phyloP scores from a whole-genome alignment of 2,888 invertebrate species.

The Cephus nigrinus region DNA sequence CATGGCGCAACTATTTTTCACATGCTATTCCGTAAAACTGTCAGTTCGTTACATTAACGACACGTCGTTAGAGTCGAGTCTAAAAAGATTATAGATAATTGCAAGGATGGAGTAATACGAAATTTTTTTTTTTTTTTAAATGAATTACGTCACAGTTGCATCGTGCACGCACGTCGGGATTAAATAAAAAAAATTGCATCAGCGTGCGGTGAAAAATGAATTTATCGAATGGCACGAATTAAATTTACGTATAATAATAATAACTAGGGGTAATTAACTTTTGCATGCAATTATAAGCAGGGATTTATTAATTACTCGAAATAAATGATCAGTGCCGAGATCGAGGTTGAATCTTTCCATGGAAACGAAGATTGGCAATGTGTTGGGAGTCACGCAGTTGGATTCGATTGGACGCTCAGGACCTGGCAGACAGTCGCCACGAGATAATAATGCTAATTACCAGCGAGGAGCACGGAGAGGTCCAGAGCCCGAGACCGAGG shows the following conservation, averaged over 20 bases:
- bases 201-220: neutral
- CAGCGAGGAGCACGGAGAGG: slow-evolving; percentile 31
- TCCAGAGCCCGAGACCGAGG: neutral
- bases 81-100: slow-evolving; percentile 9
- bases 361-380: slow-evolving; percentile 1
- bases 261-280: neutral
- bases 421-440: slow-evolving; percentile 32
- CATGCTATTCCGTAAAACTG: slow-evolving; percentile 16
- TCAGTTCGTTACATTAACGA: slow-evolving; percentile 35
- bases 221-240: neutral
- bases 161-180: neutral
- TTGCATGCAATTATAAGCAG: neutral
- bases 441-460: slow-evolving; percentile 53
- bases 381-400: slow-evolving; percentile 31
- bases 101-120: neutral
- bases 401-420: slow-evolving; percentile 22
- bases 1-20: slow-evolving; percentile 31
- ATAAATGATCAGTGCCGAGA: slow-evolving; percentile 30
- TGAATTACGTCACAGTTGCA: neutral
- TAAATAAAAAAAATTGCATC: neutral
- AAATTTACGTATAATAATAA: neutral
- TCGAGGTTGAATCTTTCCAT: slow-evolving; percentile 34
- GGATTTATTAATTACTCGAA: neutral
- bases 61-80: slow-evolving; percentile 21
- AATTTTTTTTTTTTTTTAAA: neutral